Evolutionary conservation across 2,113 vertebrate species (phyloP), one percentile per base, ranked within the genome.

Genomic region (Spea multiplicata): DNA sequence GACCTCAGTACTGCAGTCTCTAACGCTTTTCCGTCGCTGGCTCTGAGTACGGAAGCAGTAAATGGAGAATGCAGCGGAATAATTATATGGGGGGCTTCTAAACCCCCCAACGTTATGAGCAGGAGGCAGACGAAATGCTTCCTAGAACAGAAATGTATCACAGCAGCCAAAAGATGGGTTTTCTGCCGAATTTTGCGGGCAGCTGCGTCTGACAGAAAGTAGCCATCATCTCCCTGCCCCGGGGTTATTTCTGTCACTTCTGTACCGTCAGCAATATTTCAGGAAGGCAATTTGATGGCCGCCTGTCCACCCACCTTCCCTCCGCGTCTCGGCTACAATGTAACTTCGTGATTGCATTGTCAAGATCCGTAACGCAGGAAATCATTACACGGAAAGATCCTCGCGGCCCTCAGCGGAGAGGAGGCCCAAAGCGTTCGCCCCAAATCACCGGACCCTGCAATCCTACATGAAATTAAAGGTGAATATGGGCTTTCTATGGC

Each of bases 331-430:
- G 6, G 14, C 83, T 75, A 30, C 82, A 84, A 83, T 83, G 81
- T 87, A 86, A 85, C 88, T 89, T 67, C 83, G 74, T 83, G 86
- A 89, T 88, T 88, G 86, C 87, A 89, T 86, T 88, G 88, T 86
- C 86, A 87, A 86, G 86, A 86, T 79, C 55, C 71, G 86, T 88
- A 88, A 85, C 67, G 0, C 82, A 83, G 86, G 84, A 69, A 83
- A 87, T 84, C 81, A 82, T 82, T 48, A 30, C 30, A 30, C 30
- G 2, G 30, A 30, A 30, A 30, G 30, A 30, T 30, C 30, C 30
- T 1, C 30, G 30, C 30, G 30, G 30, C 30, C 30, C 30, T 30
- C 8, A 1, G 1, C 4, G 57, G 14, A 61, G 57, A n/a, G 57
- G 57, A 13, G 4, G 14, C 57, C 57, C 50, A 52, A 1, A 10